A percentile compares a stretch with the other conserved stretches of the same genome.
Evolutionary conservation across 2,113 vertebrate genomes (phyloP).

Genomic region (Gallinago media): DNA sequence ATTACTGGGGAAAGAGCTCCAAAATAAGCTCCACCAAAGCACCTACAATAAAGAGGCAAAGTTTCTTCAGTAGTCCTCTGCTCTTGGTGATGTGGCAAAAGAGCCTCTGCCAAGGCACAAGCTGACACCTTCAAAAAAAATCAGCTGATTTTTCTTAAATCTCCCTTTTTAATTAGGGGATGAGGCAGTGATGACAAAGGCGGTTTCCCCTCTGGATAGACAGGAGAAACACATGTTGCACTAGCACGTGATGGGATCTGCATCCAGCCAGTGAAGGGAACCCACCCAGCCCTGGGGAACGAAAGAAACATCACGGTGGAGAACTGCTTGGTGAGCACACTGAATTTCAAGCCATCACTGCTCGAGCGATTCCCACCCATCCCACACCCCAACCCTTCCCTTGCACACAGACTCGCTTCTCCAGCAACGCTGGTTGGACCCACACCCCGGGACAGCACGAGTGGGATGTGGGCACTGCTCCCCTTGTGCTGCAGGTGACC

Average conservation of each 20-base stretch:
- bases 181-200: neutral
- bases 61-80: neutral
- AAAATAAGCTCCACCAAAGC: neutral
- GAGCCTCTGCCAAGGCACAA: accelerated
- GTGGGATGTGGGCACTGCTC: neutral
- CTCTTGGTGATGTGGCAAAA: neutral
- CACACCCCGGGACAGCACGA: neutral
- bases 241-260: accelerated
- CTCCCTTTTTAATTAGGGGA: neutral
- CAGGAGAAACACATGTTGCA: neutral
- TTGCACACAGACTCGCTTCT: accelerated
- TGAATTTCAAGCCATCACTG: neutral
- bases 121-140: neutral
- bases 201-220: neutral
- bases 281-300: neutral
- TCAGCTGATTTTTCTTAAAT: neutral
- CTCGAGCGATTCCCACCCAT: neutral
- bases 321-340: accelerated
- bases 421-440: accelerated
- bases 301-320: accelerated
- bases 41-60: neutral
- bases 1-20: neutral
- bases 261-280: accelerated
- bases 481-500: neutral
- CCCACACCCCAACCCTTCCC: neutral